Percentiles rank a stretch among this genome's conserved stretches.
Evolutionary conservation across 1,140 invertebrate genomes (phyloP).

Genomic region (Megathymus violae): DNA sequence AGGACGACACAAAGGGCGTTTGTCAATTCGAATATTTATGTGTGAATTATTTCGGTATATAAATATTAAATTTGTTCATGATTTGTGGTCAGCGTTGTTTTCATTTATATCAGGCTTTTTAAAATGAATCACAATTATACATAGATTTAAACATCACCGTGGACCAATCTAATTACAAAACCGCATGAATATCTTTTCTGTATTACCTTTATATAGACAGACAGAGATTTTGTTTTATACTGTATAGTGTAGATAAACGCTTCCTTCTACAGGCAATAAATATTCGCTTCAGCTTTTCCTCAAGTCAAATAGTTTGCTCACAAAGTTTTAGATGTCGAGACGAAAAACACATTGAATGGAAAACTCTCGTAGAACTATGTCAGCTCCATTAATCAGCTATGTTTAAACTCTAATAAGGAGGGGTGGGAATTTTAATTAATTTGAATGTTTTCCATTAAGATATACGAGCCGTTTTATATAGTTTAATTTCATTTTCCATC

Average conservation of each 20-base stretch:
- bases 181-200: no score
- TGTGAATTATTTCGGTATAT: no score
- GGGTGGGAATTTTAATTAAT: constrained; percentile 34
- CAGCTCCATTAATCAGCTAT: constrained; percentile 29
- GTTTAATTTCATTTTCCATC: no score
- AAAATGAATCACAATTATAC: no score
- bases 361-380: constrained; percentile 26
- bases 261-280: not conserved
- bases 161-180: no score
- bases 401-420: constrained; percentile 32
- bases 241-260: not conserved
- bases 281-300: not conserved
- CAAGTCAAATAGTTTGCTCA: constrained; percentile 20
- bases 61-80: no score
- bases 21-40: no score
- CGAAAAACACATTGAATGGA: constrained; percentile 28
- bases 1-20: no score
- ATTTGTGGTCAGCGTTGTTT: no score
- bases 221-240: not conserved
- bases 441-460: constrained; percentile 29
- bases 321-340: constrained; percentile 27
- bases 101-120: no score
- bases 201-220: not conserved
- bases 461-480: constrained; percentile 19
- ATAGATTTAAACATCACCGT: no score